Evolutionary conservation across 64 coral and sea anemone genomes (phyloP).

Genomic region (Catalaphyllia jardinei): DNA sequence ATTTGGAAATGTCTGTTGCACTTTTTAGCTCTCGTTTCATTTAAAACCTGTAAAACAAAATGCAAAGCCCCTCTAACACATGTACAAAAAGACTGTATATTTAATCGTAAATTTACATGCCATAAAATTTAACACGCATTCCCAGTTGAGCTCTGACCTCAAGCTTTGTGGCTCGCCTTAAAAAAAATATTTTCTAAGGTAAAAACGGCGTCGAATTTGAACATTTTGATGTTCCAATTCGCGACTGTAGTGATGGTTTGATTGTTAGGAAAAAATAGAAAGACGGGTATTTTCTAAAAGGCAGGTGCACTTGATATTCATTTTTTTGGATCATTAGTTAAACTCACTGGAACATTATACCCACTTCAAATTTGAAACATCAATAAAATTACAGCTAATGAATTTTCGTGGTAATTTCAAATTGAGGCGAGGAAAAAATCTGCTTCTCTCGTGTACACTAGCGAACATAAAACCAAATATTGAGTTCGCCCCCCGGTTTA

Average conservation of each 20-base stretch:
- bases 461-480: neutral
- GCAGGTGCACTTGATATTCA: neutral
- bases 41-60: too few relatives aligned
- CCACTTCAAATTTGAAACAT: constrained; percentile 4
- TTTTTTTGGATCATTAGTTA: neutral
- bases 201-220: too few relatives aligned
- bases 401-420: neutral
- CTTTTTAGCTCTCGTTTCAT: too few relatives aligned
- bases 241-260: neutral
- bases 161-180: too few relatives aligned
- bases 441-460: neutral
- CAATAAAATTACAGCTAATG: constrained; percentile 7
- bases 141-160: too few relatives aligned
- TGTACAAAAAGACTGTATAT: too few relatives aligned
- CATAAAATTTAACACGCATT: too few relatives aligned
- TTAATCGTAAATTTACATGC: too few relatives aligned
- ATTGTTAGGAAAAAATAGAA: neutral
- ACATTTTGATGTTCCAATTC: neutral
- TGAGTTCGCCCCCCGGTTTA: neutral
- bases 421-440: neutral
- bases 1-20: too few relatives aligned
- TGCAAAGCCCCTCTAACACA: too few relatives aligned
- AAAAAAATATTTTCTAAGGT: too few relatives aligned
- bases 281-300: neutral
- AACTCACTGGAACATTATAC: neutral